Conservation (phyloP, 2,888 invertebrate species). For the Morpho helenor region DNA sequence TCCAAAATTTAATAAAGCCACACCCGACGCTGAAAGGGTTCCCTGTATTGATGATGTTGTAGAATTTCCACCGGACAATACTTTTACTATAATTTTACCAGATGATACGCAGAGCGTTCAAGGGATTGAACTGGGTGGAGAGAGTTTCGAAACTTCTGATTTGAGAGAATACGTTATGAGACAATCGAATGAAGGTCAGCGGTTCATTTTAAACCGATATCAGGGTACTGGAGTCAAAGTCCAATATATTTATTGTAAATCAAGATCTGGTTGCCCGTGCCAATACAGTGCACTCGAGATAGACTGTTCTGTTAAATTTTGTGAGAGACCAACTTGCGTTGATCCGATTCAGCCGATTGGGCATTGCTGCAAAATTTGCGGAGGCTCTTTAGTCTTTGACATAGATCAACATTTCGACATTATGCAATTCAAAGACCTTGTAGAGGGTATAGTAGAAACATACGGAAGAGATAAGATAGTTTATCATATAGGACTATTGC, state of each 20-base stretch:
- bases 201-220: slow-evolving; percentile 42
- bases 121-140: slow-evolving; percentile 38
- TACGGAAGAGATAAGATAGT: slow-evolving; percentile 41
- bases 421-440: slow-evolving; percentile 43
- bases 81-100: slow-evolving; percentile 49
- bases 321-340: slow-evolving; percentile 48
- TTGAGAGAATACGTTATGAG: slow-evolving; percentile 14
- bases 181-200: slow-evolving; percentile 32
- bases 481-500: slow-evolving; percentile 51
- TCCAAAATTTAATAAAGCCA: slow-evolving; percentile 59
- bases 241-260: slow-evolving; percentile 32
- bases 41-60: slow-evolving; percentile 70
- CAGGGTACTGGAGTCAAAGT: slow-evolving; percentile 34
- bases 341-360: slow-evolving; percentile 58
- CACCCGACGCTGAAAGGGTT: slow-evolving; percentile 68
- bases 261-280: slow-evolving; percentile 57
- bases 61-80: slow-evolving; percentile 47
- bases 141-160: slow-evolving; percentile 26
- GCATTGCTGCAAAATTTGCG: slow-evolving; percentile 65
- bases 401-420: slow-evolving; percentile 49
- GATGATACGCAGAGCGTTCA: slow-evolving; percentile 40
- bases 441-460: slow-evolving; percentile 38
- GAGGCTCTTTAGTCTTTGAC: slow-evolving; percentile 51
- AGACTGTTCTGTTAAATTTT: slow-evolving; percentile 54
- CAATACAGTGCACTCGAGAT: slow-evolving; percentile 43